These are phyloP conservation scores for Schizotus pectinicornis DNA, from an alignment of 2,888 invertebrate genomes.

Conservation along the genomic window DNA sequence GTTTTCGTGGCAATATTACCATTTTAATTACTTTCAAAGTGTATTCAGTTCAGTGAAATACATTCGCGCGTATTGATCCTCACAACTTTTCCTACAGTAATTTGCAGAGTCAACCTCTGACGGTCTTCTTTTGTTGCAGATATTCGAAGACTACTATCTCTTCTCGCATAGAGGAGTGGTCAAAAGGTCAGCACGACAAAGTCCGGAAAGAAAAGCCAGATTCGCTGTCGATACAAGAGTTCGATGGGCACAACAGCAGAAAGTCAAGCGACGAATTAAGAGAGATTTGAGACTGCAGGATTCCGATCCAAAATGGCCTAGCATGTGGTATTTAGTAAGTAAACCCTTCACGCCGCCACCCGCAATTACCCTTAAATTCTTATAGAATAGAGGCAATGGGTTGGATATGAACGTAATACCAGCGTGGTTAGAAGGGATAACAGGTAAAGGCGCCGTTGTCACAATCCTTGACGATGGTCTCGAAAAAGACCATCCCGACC, in stretches of 20 bases:
- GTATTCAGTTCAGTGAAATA: slow-evolving; percentile 19
- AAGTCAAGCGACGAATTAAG: slow-evolving; percentile 79
- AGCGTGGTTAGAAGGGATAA: slow-evolving; percentile 93
- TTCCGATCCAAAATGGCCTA: slow-evolving; percentile 87
- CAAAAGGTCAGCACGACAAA: slow-evolving; percentile 77
- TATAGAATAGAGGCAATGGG: slow-evolving; percentile 87
- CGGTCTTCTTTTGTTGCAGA: slow-evolving; percentile 65
- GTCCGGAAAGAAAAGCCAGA: slow-evolving; percentile 72
- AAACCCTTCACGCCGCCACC: slow-evolving; percentile 4
- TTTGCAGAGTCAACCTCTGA: not conserved
- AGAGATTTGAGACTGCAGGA: slow-evolving; percentile 72
- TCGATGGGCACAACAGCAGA: slow-evolving; percentile 84
- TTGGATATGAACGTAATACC: slow-evolving; percentile 96
- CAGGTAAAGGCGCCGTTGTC: slow-evolving; percentile 93
- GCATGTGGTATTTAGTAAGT: slow-evolving; percentile 98
- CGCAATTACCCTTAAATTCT: slow-evolving; percentile 21
- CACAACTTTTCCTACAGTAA: not conserved
- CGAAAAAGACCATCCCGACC: slow-evolving; percentile 95
- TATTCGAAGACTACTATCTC: slow-evolving; percentile 85
- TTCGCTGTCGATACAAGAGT: slow-evolving; percentile 79
- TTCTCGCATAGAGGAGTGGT: slow-evolving; percentile 81
- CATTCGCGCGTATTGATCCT: not conserved
- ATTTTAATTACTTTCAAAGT: slow-evolving; percentile 30
- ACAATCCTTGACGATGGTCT: slow-evolving; percentile 97
- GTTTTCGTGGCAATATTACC: slow-evolving; percentile 28